phyloP scores from a whole-genome alignment of 2,797 vertebrate genomes.

The Dryobates pubescens region DNA sequence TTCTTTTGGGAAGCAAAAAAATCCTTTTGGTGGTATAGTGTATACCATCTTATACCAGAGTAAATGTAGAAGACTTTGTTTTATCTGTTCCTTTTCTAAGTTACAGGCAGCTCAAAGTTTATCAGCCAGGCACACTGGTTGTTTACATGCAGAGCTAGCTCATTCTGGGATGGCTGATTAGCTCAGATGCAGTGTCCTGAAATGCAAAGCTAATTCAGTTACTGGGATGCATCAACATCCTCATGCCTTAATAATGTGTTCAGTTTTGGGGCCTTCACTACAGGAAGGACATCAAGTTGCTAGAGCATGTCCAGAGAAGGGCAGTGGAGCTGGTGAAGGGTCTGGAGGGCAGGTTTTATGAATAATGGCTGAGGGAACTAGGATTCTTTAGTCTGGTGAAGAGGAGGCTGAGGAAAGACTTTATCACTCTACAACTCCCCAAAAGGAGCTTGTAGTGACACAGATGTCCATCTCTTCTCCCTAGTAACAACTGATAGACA shows the following conservation, averaged over 20 bases:
- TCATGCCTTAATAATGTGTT: not conserved
- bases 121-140: not conserved
- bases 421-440: no score
- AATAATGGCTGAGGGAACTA: no score
- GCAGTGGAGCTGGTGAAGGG: no score
- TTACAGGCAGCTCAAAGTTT: not conserved
- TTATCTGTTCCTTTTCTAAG: not conserved
- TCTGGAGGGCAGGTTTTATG: no score
- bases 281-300: no score
- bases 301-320: no score
- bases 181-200: not conserved
- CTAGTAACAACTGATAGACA: no score
- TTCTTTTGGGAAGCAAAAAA: not conserved
- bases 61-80: not conserved
- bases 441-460: no score
- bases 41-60: not conserved
- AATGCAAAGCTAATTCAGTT: not conserved
- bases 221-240: accelerated
- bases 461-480: no score
- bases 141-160: not conserved
- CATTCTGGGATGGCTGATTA: not conserved
- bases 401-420: no score
- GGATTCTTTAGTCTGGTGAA: no score
- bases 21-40: not conserved
- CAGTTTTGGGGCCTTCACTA: no score